Evolutionary conservation across 2,797 vertebrate species (phyloP), one percentile per base, ranked within the genome.

Genomic region (Aeoliscus strigatus): DNA sequence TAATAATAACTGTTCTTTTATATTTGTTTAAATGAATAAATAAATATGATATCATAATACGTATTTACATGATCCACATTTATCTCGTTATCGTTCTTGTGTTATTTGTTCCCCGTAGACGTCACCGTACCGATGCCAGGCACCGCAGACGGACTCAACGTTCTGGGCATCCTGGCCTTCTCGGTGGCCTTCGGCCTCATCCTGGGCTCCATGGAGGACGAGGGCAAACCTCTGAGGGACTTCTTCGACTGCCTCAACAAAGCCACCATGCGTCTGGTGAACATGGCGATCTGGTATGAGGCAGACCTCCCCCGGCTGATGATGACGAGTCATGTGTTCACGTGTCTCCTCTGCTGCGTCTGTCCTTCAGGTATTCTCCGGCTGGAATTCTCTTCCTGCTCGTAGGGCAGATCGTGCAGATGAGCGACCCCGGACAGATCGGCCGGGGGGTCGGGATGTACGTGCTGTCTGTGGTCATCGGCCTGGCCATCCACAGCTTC

Each of bases 391-490:
- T 97, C 63, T 98, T 97, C 81, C 84, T 97, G 60, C 94, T 96
- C 14, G 91, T 93, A 9, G 94, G 93, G 16, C 97, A 96, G 81
- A 94, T 98, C 17, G 81, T 96, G 57, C 94, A 98, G 77, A 97
- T 98, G 94, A 92, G 95, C 65, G 88, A 97, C 60, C 75, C 96
- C 43, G 90, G 87, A 0, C 89, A 93, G 72, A 80, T 97, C 62
- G 94, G 95, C 4, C 88, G 94, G 33, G 94, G 97, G 83, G 81
- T 97, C 64, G 95, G 93, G 32, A 94, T 98, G 93, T 98, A 97
- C 82, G 96, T 89, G 0, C 73, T 94, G 53, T 91, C 92, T 0
- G 95, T 97, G 64, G 91, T 94, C 0, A 86, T 94, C 13, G 94
- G 96, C 14, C 89, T 99, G 32, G 86, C 94, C 35, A 91, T 99